phyloP scores from a whole-genome alignment of 1,140 invertebrate species.

The Palaemon carinicauda region DNA sequence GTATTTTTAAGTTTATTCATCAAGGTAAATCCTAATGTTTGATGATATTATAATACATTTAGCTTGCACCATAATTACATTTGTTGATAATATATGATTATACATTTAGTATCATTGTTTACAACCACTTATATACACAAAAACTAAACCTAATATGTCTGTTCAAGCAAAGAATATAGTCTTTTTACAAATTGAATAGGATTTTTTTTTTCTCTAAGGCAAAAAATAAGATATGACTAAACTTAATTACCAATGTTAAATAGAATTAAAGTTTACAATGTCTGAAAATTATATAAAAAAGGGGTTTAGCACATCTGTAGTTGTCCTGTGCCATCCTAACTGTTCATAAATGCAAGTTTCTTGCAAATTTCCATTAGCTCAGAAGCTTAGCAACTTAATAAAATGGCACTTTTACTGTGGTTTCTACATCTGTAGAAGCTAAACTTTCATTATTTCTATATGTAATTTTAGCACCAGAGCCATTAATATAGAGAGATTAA shows the following conservation, averaged over 20 bases:
- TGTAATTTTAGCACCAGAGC: conserved; percentile 1
- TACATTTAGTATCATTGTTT: background rate
- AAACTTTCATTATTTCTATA: background rate
- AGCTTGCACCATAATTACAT: background rate
- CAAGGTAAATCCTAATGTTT: background rate
- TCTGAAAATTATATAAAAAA: too few species aligned
- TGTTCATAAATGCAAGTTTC: too few species aligned
- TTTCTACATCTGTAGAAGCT: background rate
- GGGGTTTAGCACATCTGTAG: too few species aligned
- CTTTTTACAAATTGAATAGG: too few species aligned
- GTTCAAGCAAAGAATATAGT: background rate
- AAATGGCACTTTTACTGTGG: background rate
- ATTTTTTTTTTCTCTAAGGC: too few species aligned
- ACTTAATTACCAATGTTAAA: too few species aligned
- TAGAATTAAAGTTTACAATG: too few species aligned
- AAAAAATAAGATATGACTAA: too few species aligned
- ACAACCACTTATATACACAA: background rate
- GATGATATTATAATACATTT: background rate
- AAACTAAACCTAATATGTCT: background rate
- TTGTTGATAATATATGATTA: background rate
- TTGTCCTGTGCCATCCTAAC: too few species aligned
- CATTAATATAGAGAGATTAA: background rate
- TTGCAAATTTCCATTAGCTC: too few species aligned
- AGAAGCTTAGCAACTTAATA: background rate
- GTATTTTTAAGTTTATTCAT: background rate